Base-by-base conservation (phyloP, 2,113 vertebrate genomes). In the Rostratula benghalensis region DNA sequence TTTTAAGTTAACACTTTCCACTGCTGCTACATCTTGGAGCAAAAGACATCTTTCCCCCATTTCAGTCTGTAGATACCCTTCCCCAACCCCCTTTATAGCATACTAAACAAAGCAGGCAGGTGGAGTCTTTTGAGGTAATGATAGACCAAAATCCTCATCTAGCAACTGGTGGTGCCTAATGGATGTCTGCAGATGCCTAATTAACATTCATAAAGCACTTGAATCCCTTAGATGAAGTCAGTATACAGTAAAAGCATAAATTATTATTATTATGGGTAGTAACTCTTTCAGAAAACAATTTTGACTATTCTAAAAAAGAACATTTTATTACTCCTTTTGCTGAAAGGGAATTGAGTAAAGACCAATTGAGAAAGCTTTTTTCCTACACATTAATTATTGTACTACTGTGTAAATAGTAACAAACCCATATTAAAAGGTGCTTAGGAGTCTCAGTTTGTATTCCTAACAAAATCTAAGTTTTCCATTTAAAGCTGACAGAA, bases 151-250 rank as follows among this genome's bases (percentile, higher is more conserved):
- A 93, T 78, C 41, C 87, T 86, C 80, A 79, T 91, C 69, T 73
- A 79, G 86, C 89, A 93, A 94, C 89, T 87, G 46, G 88, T 96
- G 77, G 48, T 87, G 69, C 83, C 57, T 87, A 84, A 70, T 69
- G 82, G 86, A 91, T 82, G 83, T 48, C 74, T 91, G 83, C 89
- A 97, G 89, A 96, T 95, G 94, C 77, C 57, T 96, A 94, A 95
- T 92, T 93, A 95, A 76, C 69, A 85, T 96, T 95, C 94, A 89
- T 90, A 75, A 93, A 90, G 65, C 43, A 64, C 57, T 92, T 68
- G 64, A 94, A 92, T 85, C 57, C 41, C 37, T 91, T 69, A 82
- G 69, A 96, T 57, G 53, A 91, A 94, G 48, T 68, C 89, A 92
- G 11, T 63, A 82, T 93, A 84, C 50, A 87, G 69, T 61, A 87